phyloP scores from a whole-genome alignment of 1,140 invertebrate genomes.

The Watersipora subatra region DNA sequence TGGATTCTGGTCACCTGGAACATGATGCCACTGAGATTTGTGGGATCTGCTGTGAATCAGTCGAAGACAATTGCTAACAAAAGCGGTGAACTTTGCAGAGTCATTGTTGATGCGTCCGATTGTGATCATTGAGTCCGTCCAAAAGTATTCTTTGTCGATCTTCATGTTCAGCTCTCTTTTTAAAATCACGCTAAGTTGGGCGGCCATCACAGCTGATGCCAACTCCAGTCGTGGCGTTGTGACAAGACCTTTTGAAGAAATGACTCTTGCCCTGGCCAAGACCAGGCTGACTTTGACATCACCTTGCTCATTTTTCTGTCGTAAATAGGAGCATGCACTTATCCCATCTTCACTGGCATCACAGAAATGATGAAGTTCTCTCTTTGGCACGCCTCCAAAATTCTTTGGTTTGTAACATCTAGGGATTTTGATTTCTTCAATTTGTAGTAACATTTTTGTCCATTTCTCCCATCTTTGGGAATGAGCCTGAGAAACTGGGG shows the following conservation, averaged over 20 bases:
- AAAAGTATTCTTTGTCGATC: background rate
- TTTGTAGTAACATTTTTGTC: background rate
- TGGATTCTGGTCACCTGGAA: conserved; percentile 33
- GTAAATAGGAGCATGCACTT: background rate
- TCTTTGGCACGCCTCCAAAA: background rate
- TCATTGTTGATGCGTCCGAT: background rate
- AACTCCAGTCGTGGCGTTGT: conserved; percentile 4
- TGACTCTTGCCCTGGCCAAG: background rate
- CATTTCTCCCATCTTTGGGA: too few species aligned
- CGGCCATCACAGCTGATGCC: conserved; percentile 1
- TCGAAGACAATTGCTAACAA: background rate
- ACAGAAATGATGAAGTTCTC: conserved; percentile 3
- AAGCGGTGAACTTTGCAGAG: conserved; percentile 7
- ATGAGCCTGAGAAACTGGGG: too few species aligned
- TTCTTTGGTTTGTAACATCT: background rate
- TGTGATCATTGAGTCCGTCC: conserved; percentile 3
- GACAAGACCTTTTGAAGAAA: background rate
- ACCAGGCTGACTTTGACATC: background rate
- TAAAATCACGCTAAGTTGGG: background rate
- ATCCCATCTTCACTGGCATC: conserved; percentile 5
- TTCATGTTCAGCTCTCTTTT: background rate
- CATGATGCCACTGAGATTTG: conserved; percentile 23
- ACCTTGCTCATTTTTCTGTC: background rate
- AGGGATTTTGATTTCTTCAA: background rate
- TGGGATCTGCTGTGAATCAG: background rate